These are phyloP conservation scores for Acromyrmex heyeri DNA, from an alignment of 1,140 invertebrate species.

Conservation along the genomic window DNA sequence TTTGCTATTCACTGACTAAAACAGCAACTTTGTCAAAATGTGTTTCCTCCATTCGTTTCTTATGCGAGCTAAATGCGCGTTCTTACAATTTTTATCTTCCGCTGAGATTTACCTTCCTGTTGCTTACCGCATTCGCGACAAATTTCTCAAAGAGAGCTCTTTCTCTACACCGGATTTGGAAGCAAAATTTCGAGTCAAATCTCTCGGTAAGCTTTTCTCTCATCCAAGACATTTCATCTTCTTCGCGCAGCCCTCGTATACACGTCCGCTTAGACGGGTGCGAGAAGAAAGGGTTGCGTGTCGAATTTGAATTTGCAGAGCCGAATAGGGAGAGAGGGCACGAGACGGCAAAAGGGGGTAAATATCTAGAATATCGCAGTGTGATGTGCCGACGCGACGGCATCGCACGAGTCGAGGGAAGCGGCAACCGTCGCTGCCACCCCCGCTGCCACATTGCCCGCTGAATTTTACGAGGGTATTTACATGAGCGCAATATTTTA, in stretches of 20 bases:
- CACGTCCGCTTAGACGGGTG: not conserved
- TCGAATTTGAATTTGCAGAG: conserved; percentile 43
- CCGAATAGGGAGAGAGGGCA: not conserved
- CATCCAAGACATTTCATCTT: not conserved
- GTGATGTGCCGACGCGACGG: not conserved
- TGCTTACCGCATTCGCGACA: not conserved
- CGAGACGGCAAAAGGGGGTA: not conserved
- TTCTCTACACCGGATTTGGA: conserved; percentile 13
- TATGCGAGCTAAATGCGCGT: not conserved
- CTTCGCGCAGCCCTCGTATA: not conserved
- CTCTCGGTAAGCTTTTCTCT: not conserved
- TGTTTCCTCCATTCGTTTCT: not conserved
- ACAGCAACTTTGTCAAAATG: conserved; percentile 6
- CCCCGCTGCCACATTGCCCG: conserved; percentile 71
- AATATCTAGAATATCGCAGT: conserved; percentile 45
- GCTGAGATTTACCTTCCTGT: conserved; percentile 24
- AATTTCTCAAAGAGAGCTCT: conserved; percentile 44
- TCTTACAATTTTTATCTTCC: conserved; percentile 15
- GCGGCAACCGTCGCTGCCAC: conserved; percentile 26
- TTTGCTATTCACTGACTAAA: not conserved
- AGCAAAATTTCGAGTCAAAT: conserved; percentile 26
- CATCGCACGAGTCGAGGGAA: conserved; percentile 8
- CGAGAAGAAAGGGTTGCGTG: conserved; percentile 25
- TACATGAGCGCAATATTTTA: conserved; percentile 85
- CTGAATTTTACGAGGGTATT: conserved; percentile 84